Base-by-base conservation (phyloP, 2,797 vertebrate genomes). In the Odontamblyopus rebecca region DNA sequence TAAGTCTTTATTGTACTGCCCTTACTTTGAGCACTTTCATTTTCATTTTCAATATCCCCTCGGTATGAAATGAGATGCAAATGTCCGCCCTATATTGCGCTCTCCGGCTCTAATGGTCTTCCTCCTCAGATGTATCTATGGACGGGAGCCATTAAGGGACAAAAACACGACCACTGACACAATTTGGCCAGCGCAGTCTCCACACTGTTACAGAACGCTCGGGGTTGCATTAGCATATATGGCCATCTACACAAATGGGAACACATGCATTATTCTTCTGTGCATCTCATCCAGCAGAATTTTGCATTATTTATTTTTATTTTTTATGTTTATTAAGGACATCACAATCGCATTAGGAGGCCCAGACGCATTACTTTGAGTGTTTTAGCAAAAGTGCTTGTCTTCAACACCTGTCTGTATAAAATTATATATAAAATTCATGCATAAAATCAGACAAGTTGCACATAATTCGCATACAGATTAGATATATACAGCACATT, bases 71-170 rank as follows among this genome's bases (percentile, higher is more conserved):
- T 50, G 9, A 67, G 72, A 67, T 64, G 38, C 51, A 70, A 69
- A 76, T 41, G 62, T 6, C 27, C 2, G 44, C 68, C 48, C 44
- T 12, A n/a, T 4, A 54, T 64, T 57, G n/a, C 35, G 5, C 48
- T 32, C 27, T 54, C 41, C 44, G 26, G 9, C 30, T 61, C 26
- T 68, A 56, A 79, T n/a, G 56, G 56, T 54, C 35, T 44, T 61
- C 23, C 70, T 72, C 63, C 44, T n/a, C 67, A 59, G 35, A 60
- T 72, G 63, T 65, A 15, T 62, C 53, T 29, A 26, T 72, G 71
- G 77, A 75, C 38, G 62, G 32, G 0, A 60, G 71, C 67, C 74
- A 77, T 72, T 70, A 72, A 60, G 69, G 67, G 67, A 56, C 54
- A 57, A 32, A 29, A 68, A 59, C n/a, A 30, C n/a, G 4, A 12